Conservation (phyloP, 2,113 vertebrate genomes). For the Leptodactylus fuscus region DNA sequence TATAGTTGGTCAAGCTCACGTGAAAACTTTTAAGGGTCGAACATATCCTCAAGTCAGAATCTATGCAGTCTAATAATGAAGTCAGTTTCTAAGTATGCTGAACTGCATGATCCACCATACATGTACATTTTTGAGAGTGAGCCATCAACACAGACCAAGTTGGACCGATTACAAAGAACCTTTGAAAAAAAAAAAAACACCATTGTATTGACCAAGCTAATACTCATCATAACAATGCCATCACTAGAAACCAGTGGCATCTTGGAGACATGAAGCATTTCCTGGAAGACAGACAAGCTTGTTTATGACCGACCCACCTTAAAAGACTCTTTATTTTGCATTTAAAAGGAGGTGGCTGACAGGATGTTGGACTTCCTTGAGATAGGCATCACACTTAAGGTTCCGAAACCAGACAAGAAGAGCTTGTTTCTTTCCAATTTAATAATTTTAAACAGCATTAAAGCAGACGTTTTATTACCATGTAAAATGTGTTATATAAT, state of each 20-base stretch:
- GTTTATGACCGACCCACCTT: not conserved
- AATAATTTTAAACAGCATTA: constrained; percentile 75
- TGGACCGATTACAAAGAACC: not conserved
- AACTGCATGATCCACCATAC: too few relatives aligned
- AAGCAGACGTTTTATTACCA: constrained; percentile 83
- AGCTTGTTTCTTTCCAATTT: constrained; percentile 65
- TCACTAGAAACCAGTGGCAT: not conserved
- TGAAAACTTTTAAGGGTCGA: too few relatives aligned
- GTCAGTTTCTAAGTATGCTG: too few relatives aligned
- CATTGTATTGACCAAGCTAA: constrained; percentile 22
- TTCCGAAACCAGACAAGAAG: not conserved
- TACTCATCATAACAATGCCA: constrained; percentile 6
- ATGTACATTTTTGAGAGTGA: too few relatives aligned
- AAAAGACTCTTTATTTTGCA: not conserved
- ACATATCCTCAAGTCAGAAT: too few relatives aligned
- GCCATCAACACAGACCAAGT: not conserved
- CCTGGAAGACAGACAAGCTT: not conserved
- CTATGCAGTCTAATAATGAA: too few relatives aligned
- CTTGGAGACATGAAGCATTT: not conserved
- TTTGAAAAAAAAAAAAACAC: not conserved
- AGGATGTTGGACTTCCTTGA: not conserved
- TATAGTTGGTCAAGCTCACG: too few relatives aligned
- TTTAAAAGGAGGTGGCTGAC: not conserved
- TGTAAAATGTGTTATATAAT: constrained; percentile 83
- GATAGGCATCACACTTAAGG: not conserved